Conservation (phyloP, 1,140 invertebrate species). For the Brachionus plicatilis region DNA sequence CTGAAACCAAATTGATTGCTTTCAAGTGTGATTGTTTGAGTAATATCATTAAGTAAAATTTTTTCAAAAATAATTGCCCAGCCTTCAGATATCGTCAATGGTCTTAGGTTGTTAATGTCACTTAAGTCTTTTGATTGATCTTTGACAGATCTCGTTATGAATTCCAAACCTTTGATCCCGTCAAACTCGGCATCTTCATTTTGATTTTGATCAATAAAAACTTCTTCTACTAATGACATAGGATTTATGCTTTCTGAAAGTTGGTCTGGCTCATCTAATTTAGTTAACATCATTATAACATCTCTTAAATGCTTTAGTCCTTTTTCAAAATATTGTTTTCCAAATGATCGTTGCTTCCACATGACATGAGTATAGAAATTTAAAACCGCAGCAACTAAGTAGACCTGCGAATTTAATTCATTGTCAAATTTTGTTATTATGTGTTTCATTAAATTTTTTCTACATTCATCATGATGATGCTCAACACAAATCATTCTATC, state of each 20-base stretch:
- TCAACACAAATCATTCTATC: neutral
- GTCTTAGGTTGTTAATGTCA: too few species aligned
- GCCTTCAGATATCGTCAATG: too few species aligned
- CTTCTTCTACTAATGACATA: too few species aligned
- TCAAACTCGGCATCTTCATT: too few species aligned
- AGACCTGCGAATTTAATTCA: neutral
- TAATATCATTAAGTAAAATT: too few species aligned
- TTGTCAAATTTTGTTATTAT: neutral
- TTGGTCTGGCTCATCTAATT: neutral
- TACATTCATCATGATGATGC: neutral
- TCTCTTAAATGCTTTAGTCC: neutral
- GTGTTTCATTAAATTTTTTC: neutral
- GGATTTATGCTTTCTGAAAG: neutral
- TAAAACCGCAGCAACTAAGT: neutral
- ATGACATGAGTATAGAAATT: neutral
- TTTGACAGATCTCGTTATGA: too few species aligned
- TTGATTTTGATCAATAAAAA: too few species aligned
- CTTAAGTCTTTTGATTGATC: too few species aligned
- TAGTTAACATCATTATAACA: neutral
- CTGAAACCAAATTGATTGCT: too few species aligned
- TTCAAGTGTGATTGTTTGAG: too few species aligned
- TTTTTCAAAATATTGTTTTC: neutral
- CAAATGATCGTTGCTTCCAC: neutral
- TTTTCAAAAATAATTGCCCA: too few species aligned
- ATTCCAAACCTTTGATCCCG: too few species aligned